phyloP scores from a whole-genome alignment of 1,140 invertebrate genomes.

The Cotesia typhae region DNA sequence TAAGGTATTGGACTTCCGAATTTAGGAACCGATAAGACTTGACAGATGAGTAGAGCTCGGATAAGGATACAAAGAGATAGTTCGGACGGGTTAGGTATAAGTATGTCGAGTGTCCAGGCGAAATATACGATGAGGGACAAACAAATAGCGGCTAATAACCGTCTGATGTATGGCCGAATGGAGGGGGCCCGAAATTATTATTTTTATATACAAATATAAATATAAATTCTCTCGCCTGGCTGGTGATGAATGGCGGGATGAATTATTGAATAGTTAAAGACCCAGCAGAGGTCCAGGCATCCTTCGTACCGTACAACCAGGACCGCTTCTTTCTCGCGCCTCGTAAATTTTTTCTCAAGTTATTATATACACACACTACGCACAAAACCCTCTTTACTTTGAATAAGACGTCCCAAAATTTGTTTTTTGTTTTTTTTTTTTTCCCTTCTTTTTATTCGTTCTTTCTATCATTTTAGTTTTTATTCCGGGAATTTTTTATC shows the following conservation, averaged over 20 bases:
- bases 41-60: too few species aligned
- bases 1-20: not conserved
- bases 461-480: not conserved
- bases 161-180: conserved; percentile 49
- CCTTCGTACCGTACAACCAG: conserved; percentile 38
- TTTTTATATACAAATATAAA: conserved; percentile 45
- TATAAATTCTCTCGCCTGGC: conserved; percentile 55
- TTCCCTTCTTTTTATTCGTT: too few species aligned
- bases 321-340: conserved; percentile 40
- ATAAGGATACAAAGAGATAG: too few species aligned
- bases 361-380: not conserved
- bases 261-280: conserved; percentile 60
- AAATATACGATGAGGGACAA: conserved; percentile 30
- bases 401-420: not conserved
- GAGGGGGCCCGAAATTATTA: conserved; percentile 46
- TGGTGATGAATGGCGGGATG: conserved; percentile 58
- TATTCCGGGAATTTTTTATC: not conserved
- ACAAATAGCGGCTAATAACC: conserved; percentile 57
- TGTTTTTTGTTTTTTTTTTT: not conserved
- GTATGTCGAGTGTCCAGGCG: conserved; percentile 40
- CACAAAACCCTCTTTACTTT: not conserved
- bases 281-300: conserved; percentile 49
- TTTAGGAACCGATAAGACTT: not conserved
- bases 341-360: conserved; percentile 20
- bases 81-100: conserved; percentile 32